These are phyloP conservation scores for Dermochelys coriacea DNA, from an alignment of 2,797 vertebrate genomes.

Conservation along the genomic window DNA sequence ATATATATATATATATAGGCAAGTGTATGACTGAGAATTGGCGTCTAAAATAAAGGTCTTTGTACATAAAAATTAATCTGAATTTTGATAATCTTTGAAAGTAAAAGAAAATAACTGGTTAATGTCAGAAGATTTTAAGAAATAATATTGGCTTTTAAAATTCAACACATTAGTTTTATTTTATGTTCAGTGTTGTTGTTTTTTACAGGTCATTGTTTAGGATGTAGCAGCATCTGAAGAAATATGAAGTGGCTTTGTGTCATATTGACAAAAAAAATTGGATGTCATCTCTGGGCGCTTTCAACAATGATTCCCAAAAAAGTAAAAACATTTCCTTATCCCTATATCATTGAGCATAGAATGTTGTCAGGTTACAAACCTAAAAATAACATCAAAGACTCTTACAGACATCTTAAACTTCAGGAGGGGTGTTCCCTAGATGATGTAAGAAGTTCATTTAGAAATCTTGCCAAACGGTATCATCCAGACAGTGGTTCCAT, in stretches of 20 bases:
- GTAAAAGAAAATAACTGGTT: neutral
- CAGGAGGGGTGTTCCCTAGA: conserved; percentile 82
- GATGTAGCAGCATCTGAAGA: conserved; percentile 52
- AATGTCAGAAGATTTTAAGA: neutral
- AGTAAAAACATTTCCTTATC: conserved; percentile 18
- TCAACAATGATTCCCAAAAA: conserved; percentile 47
- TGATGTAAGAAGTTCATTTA: conserved; percentile 89
- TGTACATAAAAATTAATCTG: neutral
- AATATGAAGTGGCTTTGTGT: neutral
- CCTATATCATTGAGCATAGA: conserved; percentile 47
- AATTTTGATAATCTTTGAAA: neutral
- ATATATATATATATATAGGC: too few species aligned
- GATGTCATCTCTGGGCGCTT: neutral
- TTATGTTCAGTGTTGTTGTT: neutral
- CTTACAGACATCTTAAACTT: conserved; percentile 89
- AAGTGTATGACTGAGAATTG: neutral
- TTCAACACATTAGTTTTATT: neutral
- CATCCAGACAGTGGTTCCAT: conserved; percentile 90
- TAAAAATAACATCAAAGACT: conserved; percentile 76
- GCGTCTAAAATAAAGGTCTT: neutral
- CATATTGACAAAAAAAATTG: conserved; percentile 58
- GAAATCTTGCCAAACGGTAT: conserved; percentile 90
- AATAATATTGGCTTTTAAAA: rapidly evolving
- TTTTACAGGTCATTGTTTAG: conserved; percentile 59
- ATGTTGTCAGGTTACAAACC: conserved; percentile 66